phyloP scores from a whole-genome alignment of 1,140 invertebrate species.

The Paramacrobiotus metropolitanus region DNA sequence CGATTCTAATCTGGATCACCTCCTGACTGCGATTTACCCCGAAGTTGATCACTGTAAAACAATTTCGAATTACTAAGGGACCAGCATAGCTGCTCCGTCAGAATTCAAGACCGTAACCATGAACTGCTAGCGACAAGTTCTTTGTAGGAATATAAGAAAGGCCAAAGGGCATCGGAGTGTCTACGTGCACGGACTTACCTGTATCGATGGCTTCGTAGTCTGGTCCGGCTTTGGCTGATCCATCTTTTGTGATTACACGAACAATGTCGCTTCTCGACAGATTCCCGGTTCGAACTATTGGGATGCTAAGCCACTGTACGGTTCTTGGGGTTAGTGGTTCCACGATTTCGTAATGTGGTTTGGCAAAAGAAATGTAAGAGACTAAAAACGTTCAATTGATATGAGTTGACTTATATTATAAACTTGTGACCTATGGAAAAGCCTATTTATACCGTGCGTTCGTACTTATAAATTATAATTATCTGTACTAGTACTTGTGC shows the following conservation, averaged over 20 bases:
- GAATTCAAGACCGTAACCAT: too few relatives aligned
- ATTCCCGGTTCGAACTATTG: constrained; percentile 22
- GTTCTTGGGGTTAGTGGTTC: not conserved
- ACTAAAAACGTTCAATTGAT: not conserved
- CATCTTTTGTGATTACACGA: constrained; percentile 24
- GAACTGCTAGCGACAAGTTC: too few relatives aligned
- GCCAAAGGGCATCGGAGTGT: too few relatives aligned
- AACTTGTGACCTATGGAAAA: too few relatives aligned
- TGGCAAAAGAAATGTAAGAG: not conserved
- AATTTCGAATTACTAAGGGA: too few relatives aligned
- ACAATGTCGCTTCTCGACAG: constrained; percentile 20
- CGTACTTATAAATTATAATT: too few relatives aligned
- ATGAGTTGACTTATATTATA: too few relatives aligned
- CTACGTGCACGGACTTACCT: too few relatives aligned
- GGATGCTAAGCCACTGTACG: not conserved
- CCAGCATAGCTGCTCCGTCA: too few relatives aligned
- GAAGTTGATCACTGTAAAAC: constrained; percentile 18
- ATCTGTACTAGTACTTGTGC: too few relatives aligned
- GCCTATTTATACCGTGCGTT: too few relatives aligned
- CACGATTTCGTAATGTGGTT: not conserved
- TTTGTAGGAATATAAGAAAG: too few relatives aligned
- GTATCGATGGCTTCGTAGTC: constrained; percentile 24
- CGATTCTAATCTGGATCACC: constrained; percentile 21
- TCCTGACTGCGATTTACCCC: constrained; percentile 16
- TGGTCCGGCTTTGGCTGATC: constrained; percentile 22